These are phyloP conservation scores for Sandelia bainsii DNA, from an alignment of 2,797 vertebrate species.

Conservation along the genomic window DNA sequence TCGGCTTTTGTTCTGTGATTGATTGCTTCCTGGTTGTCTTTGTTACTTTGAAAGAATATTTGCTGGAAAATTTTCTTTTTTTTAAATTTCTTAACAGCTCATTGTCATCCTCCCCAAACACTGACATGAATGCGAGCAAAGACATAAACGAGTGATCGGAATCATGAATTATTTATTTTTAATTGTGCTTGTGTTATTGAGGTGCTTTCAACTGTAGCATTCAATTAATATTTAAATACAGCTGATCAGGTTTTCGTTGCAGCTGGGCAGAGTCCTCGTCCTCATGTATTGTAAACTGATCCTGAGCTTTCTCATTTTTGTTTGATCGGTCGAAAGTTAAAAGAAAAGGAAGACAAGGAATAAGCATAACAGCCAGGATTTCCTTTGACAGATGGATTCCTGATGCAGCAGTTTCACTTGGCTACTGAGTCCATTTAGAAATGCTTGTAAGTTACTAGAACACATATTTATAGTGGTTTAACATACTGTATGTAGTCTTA, in stretches of 20 bases:
- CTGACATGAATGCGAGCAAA: background rate
- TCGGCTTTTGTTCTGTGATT: constrained; percentile 62
- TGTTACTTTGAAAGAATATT: constrained; percentile 13
- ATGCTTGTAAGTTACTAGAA: constrained; percentile 16
- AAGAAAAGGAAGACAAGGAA: constrained; percentile 3
- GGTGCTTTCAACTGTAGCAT: constrained; percentile 45
- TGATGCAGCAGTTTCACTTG: constrained; percentile 37
- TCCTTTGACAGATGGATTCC: constrained; percentile 56
- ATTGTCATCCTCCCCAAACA: constrained; percentile 6
- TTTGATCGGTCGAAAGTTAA: too few species aligned
- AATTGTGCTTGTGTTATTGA: constrained; percentile 53
- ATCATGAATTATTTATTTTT: constrained; percentile 61
- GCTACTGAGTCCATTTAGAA: background rate
- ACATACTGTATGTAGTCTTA: background rate
- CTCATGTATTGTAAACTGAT: constrained; percentile 37
- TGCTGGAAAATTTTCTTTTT: background rate
- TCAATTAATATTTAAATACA: constrained; percentile 70
- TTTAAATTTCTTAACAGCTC: constrained; percentile 2
- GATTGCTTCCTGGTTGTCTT: constrained; percentile 50
- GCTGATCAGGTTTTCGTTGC: constrained; percentile 53
- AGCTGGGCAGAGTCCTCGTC: constrained; percentile 30
- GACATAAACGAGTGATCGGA: constrained; percentile 6
- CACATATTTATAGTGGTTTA: background rate
- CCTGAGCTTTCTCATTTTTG: constrained; percentile 18
- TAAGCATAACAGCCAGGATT: constrained; percentile 48